Percentiles rank a stretch among this genome's conserved stretches.
phyloP scores from a whole-genome alignment of 2,888 invertebrate genomes.

The Synergus japonicus region DNA sequence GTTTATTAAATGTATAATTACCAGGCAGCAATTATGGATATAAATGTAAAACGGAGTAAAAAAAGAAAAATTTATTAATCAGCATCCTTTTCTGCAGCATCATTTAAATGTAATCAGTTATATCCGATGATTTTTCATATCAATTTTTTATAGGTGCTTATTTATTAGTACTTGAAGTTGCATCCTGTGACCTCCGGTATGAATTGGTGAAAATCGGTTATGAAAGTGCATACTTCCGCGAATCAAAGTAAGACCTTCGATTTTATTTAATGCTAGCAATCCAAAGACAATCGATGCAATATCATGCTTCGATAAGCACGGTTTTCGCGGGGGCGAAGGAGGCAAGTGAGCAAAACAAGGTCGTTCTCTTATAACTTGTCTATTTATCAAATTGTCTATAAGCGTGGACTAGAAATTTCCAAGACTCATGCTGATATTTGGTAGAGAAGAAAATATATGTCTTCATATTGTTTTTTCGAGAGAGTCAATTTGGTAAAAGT shows the following conservation, averaged over 20 bases:
- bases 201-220: constrained; percentile 35
- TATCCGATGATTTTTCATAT: background rate
- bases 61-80: background rate
- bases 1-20: too few relatives aligned
- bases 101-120: background rate
- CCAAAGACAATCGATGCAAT: constrained; percentile 2
- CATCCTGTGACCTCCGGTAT: constrained; percentile 40
- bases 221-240: background rate
- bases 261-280: background rate
- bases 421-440: background rate
- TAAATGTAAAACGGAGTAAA: background rate
- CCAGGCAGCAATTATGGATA: too few relatives aligned
- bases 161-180: background rate
- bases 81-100: background rate
- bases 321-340: constrained; percentile 3
- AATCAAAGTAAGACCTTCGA: background rate
- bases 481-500: background rate
- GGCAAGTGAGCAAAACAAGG: constrained; percentile 16
- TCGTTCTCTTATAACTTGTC: constrained; percentile 12
- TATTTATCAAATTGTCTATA: constrained; percentile 10
- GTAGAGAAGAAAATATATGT: background rate
- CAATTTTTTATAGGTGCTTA: background rate
- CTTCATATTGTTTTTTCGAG: background rate
- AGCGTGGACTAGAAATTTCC: background rate
- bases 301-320: constrained; percentile 7